Conservation (phyloP, 2,888 invertebrate genomes). For the Ptilodon capucinus region DNA sequence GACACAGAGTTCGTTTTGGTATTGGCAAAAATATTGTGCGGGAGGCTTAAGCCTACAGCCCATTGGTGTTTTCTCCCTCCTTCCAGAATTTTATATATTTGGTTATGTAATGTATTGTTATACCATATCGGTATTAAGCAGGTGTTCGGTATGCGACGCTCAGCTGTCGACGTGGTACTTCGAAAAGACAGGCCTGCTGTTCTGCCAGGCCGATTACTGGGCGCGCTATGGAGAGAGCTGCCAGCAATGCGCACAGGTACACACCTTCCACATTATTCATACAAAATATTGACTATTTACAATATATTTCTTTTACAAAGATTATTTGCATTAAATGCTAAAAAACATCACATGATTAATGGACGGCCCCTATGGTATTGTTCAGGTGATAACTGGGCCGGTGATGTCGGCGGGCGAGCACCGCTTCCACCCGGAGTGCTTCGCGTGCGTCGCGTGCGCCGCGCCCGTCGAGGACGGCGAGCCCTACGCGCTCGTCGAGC, state of each 20-base stretch:
- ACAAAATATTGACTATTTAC: not conserved
- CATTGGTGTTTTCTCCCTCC: too few species aligned
- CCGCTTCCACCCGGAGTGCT: slow-evolving; percentile 98
- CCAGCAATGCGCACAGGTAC: slow-evolving; percentile 92
- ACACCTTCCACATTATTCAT: not conserved
- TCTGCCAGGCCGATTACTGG: slow-evolving; percentile 95
- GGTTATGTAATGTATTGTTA: too few species aligned
- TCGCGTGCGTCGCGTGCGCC: slow-evolving; percentile 91
- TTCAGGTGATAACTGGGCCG: slow-evolving; percentile 87
- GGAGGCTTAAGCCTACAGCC: too few species aligned
- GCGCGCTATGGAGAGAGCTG: slow-evolving; percentile 93
- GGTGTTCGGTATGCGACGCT: slow-evolving; percentile 95
- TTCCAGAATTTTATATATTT: too few species aligned
- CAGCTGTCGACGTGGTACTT: slow-evolving; percentile 95
- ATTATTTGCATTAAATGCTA: too few species aligned
- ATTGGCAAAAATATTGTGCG: too few species aligned
- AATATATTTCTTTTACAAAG: too few species aligned
- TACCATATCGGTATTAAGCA: slow-evolving; percentile 42
- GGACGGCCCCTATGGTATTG: too few species aligned
- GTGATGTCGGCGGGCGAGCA: slow-evolving; percentile 98
- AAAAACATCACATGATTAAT: too few species aligned
- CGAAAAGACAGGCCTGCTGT: slow-evolving; percentile 94
- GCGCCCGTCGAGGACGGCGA: slow-evolving; percentile 95
- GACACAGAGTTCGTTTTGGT: too few species aligned
- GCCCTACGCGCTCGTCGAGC: slow-evolving; percentile 94